A percentile compares a stretch with the other conserved stretches of the same genome.
phyloP scores from a whole-genome alignment of 2,888 invertebrate species.

The Erpobdella octoculata region DNA sequence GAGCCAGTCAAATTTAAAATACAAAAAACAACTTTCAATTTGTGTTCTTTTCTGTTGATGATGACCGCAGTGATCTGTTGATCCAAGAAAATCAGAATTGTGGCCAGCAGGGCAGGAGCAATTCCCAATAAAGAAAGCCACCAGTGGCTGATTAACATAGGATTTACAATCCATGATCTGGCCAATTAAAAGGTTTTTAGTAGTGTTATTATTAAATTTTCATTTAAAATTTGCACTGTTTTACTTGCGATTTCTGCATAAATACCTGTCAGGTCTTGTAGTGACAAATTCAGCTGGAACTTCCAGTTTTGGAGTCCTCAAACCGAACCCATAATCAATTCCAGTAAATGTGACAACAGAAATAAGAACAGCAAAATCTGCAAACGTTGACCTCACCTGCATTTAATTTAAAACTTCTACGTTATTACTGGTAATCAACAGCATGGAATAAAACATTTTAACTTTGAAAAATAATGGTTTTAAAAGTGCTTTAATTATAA shows the following conservation, averaged over 20 bases:
- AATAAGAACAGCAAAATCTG: slow-evolving; percentile 70
- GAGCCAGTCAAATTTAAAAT: not conserved
- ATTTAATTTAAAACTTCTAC: not conserved
- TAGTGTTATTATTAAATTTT: too few species aligned
- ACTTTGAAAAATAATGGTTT: not conserved
- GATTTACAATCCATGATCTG: slow-evolving; percentile 47
- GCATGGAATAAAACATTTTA: not conserved
- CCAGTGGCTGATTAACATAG: slow-evolving; percentile 48
- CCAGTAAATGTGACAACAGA: slow-evolving; percentile 82
- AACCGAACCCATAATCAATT: slow-evolving; percentile 70
- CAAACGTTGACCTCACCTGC: slow-evolving; percentile 37
- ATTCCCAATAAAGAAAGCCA: slow-evolving; percentile 78
- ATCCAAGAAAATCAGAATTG: slow-evolving; percentile 97
- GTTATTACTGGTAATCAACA: not conserved
- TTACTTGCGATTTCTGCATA: too few species aligned
- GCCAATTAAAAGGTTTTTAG: too few species aligned
- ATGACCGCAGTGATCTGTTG: slow-evolving; percentile 98
- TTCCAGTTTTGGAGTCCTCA: slow-evolving; percentile 80
- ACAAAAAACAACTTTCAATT: slow-evolving; percentile 63
- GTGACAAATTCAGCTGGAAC: slow-evolving; percentile 65
- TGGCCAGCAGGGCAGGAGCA: slow-evolving; percentile 82
- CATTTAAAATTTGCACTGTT: too few species aligned
- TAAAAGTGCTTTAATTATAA: not conserved
- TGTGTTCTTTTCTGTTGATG: slow-evolving; percentile 94
- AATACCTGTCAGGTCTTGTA: slow-evolving; percentile 29